Evolutionary conservation across 2,888 invertebrate genomes (phyloP).

Genomic region (Drosophila monieri): DNA sequence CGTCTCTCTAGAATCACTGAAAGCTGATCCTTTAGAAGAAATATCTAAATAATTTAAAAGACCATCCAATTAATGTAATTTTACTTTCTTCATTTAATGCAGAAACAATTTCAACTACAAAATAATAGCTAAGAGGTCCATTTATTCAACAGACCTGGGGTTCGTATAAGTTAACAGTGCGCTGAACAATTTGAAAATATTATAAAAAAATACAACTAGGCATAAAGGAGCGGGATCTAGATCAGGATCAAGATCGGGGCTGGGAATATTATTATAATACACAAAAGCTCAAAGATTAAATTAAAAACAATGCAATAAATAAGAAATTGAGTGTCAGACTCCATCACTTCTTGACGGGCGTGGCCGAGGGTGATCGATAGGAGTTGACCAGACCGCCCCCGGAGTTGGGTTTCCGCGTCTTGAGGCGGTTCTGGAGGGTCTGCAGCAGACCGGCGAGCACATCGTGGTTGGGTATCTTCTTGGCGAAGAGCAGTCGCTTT

Average conservation of each 20-base stretch:
- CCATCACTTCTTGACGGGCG: conserved; percentile 65
- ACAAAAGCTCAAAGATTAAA: conserved; percentile 53
- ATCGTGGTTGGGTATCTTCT: conserved; percentile 94
- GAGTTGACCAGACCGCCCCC: conserved; percentile 66
- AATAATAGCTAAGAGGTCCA: conserved; percentile 61
- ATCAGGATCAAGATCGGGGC: conserved; percentile 5
- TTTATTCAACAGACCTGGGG: conserved; percentile 39
- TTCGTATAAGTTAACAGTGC: conserved; percentile 71
- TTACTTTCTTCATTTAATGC: conserved; percentile 57
- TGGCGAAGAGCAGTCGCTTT: conserved; percentile 93
- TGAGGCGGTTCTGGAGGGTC: conserved; percentile 92
- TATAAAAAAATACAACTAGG: conserved; percentile 63
- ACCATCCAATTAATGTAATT: background rate
- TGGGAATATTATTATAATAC: conserved; percentile 61
- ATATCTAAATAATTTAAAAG: background rate
- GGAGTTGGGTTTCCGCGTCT: conserved; percentile 85
- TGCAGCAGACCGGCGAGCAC: conserved; percentile 92
- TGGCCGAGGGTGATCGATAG: conserved; percentile 77
- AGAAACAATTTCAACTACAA: conserved; percentile 75
- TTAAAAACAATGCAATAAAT: conserved; percentile 74
- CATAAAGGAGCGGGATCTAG: conserved; percentile 8
- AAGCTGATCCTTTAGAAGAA: background rate
- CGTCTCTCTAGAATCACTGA: too few relatives aligned
- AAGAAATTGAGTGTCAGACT: conserved; percentile 35
- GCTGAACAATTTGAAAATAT: conserved; percentile 63